phyloP scores from a whole-genome alignment of 2,113 vertebrate species.

The Lynx canadensis region DNA sequence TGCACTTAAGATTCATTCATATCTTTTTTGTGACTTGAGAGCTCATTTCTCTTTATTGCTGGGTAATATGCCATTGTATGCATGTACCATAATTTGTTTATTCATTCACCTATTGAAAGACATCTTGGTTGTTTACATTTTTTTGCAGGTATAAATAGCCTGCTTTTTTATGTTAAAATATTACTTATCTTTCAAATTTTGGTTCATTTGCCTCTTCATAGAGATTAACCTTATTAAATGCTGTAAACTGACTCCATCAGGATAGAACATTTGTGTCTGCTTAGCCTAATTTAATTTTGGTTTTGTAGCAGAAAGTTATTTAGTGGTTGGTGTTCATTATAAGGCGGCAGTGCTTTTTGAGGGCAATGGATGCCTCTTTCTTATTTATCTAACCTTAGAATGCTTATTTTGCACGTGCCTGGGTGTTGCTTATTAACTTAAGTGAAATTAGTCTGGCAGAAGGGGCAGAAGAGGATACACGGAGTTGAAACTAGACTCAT shows the following conservation, averaged over 20 bases:
- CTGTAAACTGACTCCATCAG: constrained; percentile 26
- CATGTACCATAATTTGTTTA: background rate
- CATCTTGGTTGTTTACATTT: background rate
- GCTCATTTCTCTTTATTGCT: background rate
- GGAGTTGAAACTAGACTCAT: constrained; percentile 24
- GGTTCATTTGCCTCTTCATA: background rate
- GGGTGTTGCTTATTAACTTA: constrained; percentile 45
- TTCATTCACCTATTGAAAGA: background rate
- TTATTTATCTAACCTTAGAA: background rate
- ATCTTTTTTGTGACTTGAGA: constrained; percentile 15
- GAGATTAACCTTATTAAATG: background rate
- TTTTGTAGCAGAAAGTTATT: constrained; percentile 31
- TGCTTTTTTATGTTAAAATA: constrained; percentile 6
- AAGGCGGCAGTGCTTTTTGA: background rate
- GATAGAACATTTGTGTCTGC: background rate
- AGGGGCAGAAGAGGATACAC: background rate
- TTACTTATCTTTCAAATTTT: constrained; percentile 24
- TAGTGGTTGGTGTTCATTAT: constrained; percentile 18
- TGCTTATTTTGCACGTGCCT: constrained; percentile 52
- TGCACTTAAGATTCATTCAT: background rate
- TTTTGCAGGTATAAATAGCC: background rate
- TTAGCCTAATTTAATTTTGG: constrained; percentile 17
- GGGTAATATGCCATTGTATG: background rate
- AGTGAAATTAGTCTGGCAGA: constrained; percentile 14
- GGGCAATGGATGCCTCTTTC: background rate